phyloP scores from a whole-genome alignment of 2,888 invertebrate genomes.

The Ectropis crepuscularia region DNA sequence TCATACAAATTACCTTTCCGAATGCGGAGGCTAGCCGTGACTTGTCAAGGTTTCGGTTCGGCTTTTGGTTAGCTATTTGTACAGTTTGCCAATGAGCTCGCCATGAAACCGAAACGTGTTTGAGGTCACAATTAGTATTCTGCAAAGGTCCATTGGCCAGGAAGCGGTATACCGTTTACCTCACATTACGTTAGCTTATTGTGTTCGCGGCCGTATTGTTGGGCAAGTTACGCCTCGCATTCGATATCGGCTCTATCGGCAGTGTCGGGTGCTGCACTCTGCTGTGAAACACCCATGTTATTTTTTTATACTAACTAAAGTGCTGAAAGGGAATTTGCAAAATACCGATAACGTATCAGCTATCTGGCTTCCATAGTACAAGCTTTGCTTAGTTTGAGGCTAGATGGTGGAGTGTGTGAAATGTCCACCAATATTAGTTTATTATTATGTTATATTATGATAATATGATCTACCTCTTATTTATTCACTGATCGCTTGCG shows the following conservation, averaged over 20 bases:
- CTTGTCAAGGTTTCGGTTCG: conserved; percentile 34
- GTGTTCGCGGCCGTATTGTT: conserved; percentile 70
- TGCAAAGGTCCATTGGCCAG: conserved; percentile 59
- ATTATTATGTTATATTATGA: too few relatives aligned
- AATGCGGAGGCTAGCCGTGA: conserved; percentile 25
- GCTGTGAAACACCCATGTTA: conserved; percentile 35
- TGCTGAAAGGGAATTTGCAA: too few relatives aligned
- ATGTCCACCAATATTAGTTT: too few relatives aligned
- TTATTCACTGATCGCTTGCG: too few relatives aligned
- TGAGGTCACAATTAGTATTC: conserved; percentile 68
- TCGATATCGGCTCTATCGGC: conserved; percentile 55
- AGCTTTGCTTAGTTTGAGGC: too few relatives aligned
- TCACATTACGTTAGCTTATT: conserved; percentile 73
- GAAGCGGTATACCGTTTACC: conserved; percentile 74
- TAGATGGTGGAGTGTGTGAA: too few relatives aligned
- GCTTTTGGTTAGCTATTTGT: conserved; percentile 31
- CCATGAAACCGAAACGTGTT: conserved; percentile 45
- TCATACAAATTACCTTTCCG: conserved; percentile 25
- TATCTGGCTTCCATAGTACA: too few relatives aligned
- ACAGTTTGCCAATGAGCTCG: conserved; percentile 32
- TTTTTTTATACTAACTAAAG: background rate
- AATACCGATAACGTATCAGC: too few relatives aligned
- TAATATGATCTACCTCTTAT: too few relatives aligned
- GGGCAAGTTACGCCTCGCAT: conserved; percentile 61
- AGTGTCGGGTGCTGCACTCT: conserved; percentile 42